Conservation (phyloP, 1,140 invertebrate species). For the Pristionchus pacificus region DNA sequence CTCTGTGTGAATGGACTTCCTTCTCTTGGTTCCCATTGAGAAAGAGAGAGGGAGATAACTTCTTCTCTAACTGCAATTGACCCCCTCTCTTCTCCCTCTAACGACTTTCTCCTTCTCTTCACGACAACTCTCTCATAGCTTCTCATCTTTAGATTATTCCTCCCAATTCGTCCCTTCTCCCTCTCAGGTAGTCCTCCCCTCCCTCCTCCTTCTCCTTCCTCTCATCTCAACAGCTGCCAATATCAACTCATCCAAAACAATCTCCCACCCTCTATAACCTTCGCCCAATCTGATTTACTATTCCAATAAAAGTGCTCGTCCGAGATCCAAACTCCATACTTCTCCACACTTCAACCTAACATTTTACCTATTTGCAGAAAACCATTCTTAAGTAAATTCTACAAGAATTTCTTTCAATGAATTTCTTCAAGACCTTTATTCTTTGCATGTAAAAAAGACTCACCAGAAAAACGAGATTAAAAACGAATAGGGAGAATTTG, state of each 20-base stretch:
- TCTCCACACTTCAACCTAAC: background rate
- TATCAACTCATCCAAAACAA: no score
- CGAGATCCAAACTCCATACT: background rate
- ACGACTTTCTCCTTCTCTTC: no score
- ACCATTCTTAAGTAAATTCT: background rate
- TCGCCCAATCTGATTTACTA: background rate
- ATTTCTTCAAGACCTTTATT: no score
- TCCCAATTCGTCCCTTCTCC: background rate
- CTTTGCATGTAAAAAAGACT: no score
- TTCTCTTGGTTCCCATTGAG: no score
- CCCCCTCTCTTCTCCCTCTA: constrained; percentile 5
- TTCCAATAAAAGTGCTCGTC: background rate
- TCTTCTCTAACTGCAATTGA: background rate
- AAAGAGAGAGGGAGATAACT: no score
- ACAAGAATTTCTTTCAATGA: background rate
- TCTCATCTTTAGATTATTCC: background rate
- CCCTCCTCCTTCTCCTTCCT: background rate
- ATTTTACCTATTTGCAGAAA: background rate
- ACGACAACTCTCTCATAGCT: no score
- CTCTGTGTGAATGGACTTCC: no score
- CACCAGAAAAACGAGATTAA: constrained; percentile 55
- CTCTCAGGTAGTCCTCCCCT: background rate
- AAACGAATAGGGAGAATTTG: constrained; percentile 54
- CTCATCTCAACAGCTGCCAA: background rate
- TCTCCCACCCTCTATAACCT: no score